Base-by-base conservation (phyloP, 1,140 invertebrate species). In the Trinorchestia longiramus region DNA sequence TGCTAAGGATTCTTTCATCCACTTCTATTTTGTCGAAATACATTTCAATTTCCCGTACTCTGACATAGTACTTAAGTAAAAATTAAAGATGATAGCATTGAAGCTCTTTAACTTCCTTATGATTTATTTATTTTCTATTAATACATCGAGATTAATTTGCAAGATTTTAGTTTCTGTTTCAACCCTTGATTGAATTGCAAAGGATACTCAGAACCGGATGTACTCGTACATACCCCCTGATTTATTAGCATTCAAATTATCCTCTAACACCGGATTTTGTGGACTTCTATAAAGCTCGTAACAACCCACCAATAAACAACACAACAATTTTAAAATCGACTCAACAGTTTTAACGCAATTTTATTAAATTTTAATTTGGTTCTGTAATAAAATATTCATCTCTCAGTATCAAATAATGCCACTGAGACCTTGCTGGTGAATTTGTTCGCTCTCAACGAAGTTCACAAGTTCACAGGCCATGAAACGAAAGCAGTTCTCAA, bases 401-500 rank as follows among this genome's bases (percentile, higher is more conserved):
- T 77, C 62, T 77, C 62, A 77, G 62, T 77, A 77, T 77, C 62
- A 36, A 77, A 77, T 77, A 77, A 77, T 77, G 62, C 62, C 62
- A 77, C 62, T 28, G 62, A 77, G 62, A 77, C 62, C 62, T 3
- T 11, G 62, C 28, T 3, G 1, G 15, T 23, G 62, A 77, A 77
- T 19, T 11, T 28, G 62, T 77, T 36, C 62, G 62, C 62, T 77
- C 62, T 77, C 28, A 23, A 28, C 62, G 62, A 77, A 77, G 62
- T 77, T 28, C 62, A 36, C 62, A 11, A 15, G 62, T 77, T 77
- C n/a, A 19, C 62, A 77, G 62, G 62, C 62, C 11, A 23, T 77
- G 62, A 77, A 77, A 77, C 62, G 88, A 43, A 90, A 41, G 88
- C 88, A 42, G 88, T 41, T 90, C 88, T 90, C 88, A 90, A 90